phyloP scores from a whole-genome alignment of 1,140 invertebrate genomes.

The Magallana angulata region DNA sequence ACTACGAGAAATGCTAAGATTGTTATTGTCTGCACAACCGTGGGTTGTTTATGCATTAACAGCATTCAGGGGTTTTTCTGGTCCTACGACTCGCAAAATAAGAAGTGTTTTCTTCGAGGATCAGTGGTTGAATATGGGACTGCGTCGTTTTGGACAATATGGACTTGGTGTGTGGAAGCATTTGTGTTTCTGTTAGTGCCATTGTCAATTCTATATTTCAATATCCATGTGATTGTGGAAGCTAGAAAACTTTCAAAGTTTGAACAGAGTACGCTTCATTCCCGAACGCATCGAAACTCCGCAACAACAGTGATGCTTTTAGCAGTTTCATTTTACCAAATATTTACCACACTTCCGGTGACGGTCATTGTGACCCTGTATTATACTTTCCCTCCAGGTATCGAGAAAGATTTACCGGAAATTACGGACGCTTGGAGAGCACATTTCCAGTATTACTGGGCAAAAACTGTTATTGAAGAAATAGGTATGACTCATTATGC shows the following conservation, averaged over 20 bases:
- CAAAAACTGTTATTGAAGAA: conserved; percentile 73
- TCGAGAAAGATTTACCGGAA: neutral
- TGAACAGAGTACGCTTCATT: conserved; percentile 67
- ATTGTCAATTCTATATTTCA: conserved; percentile 73
- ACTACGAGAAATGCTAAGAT: conserved; percentile 87
- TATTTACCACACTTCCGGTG: conserved; percentile 76
- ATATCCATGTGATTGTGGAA: conserved; percentile 77
- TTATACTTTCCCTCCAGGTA: conserved; percentile 54
- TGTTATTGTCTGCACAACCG: conserved; percentile 79
- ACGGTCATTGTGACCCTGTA: conserved; percentile 72
- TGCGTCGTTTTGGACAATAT: conserved; percentile 68
- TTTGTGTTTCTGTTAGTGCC: conserved; percentile 75
- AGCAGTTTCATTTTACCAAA: conserved; percentile 78
- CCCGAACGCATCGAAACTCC: conserved; percentile 66
- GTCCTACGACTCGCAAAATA: conserved; percentile 63
- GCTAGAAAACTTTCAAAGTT: conserved; percentile 70
- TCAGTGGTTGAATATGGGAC: conserved; percentile 60
- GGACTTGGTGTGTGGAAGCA: conserved; percentile 72
- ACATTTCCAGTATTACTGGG: conserved; percentile 67
- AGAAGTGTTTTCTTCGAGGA: conserved; percentile 62
- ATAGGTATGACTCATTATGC: conserved; percentile 78
- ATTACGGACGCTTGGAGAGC: conserved; percentile 56
- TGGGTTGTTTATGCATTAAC: conserved; percentile 65
- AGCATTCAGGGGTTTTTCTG: conserved; percentile 76
- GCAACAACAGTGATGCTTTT: conserved; percentile 77